A percentile compares a stretch with the other conserved stretches of the same genome.
Conservation (phyloP, 1,140 invertebrate species). For the Anastrepha ludens region DNA sequence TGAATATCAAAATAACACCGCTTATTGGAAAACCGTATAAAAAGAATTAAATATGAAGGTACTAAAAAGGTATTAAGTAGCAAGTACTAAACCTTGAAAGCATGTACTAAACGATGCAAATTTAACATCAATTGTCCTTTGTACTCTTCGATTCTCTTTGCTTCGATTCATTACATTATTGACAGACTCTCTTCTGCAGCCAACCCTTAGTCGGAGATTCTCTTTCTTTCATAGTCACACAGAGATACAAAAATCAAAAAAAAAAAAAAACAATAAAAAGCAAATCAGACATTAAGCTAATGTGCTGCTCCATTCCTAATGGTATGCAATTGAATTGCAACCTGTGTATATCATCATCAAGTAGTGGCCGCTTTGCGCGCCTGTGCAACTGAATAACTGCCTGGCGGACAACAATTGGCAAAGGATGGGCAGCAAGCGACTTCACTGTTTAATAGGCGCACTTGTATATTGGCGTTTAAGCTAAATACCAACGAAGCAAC, state of each 20-base stretch:
- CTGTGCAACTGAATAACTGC: slow-evolving; percentile 16
- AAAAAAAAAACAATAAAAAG: background rate
- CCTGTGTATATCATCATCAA: slow-evolving; percentile 66
- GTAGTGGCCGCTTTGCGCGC: slow-evolving; percentile 61
- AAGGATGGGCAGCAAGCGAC: background rate
- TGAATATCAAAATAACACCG: too few relatives aligned
- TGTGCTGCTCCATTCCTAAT: slow-evolving; percentile 67
- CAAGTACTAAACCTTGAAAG: too few relatives aligned
- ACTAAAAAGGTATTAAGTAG: too few relatives aligned
- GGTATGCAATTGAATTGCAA: slow-evolving; percentile 74
- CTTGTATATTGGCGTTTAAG: slow-evolving; percentile 29
- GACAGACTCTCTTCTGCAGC: background rate
- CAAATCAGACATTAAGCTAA: background rate
- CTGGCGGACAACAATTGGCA: background rate
- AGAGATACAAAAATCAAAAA: slow-evolving; percentile 1
- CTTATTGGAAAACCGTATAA: too few relatives aligned
- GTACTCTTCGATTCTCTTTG: background rate
- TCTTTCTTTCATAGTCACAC: background rate
- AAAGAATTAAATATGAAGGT: too few relatives aligned
- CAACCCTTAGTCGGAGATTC: background rate
- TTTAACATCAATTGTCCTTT: too few relatives aligned
- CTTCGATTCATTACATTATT: background rate
- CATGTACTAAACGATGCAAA: too few relatives aligned
- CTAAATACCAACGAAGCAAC: slow-evolving; percentile 19
- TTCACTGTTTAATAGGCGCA: slow-evolving; percentile 39